A percentile compares a stretch with the other conserved stretches of the same genome.
Evolutionary conservation across 2,888 invertebrate species (phyloP).

Genomic region (Sinodicranocentrus sp.): DNA sequence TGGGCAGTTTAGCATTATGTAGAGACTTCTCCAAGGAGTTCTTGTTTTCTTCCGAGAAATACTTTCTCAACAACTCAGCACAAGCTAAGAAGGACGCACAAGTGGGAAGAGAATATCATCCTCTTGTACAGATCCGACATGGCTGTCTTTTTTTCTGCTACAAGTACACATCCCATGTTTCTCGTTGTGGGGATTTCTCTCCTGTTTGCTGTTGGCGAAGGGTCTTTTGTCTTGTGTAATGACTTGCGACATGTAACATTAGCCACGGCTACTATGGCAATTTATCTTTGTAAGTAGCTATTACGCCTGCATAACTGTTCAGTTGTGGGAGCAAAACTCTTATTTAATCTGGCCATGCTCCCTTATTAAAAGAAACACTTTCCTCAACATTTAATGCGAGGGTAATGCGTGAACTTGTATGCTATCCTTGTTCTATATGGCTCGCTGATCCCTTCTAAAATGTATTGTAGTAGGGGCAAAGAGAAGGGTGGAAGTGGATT

Average conservation of each 20-base stretch:
- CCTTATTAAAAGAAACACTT: not conserved
- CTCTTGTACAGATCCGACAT: not conserved
- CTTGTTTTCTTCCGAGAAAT: not conserved
- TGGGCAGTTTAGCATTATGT: slow-evolving; percentile 56
- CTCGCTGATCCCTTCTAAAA: too few species aligned
- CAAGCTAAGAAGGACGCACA: not conserved
- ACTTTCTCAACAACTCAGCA: slow-evolving; percentile 6
- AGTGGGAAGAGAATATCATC: not conserved
- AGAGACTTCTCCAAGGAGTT: not conserved
- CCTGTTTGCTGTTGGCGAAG: slow-evolving; percentile 26
- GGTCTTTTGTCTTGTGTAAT: slow-evolving; percentile 64
- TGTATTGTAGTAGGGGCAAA: too few species aligned
- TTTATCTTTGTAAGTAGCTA: slow-evolving; percentile 66
- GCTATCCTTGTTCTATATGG: too few species aligned
- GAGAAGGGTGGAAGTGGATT: too few species aligned
- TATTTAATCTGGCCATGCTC: slow-evolving; percentile 2
- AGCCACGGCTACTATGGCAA: slow-evolving; percentile 58
- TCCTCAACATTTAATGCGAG: too few species aligned
- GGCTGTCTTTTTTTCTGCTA: too few species aligned
- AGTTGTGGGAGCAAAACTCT: slow-evolving; percentile 8
- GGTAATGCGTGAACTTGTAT: too few species aligned
- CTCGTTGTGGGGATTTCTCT: not conserved
- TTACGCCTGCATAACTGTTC: not conserved
- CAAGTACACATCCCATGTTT: not conserved
- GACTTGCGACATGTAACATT: slow-evolving; percentile 66